Percentiles rank a stretch among this genome's conserved stretches.
Conservation (phyloP, 2,113 vertebrate genomes). For the Galeopterus variegatus region DNA sequence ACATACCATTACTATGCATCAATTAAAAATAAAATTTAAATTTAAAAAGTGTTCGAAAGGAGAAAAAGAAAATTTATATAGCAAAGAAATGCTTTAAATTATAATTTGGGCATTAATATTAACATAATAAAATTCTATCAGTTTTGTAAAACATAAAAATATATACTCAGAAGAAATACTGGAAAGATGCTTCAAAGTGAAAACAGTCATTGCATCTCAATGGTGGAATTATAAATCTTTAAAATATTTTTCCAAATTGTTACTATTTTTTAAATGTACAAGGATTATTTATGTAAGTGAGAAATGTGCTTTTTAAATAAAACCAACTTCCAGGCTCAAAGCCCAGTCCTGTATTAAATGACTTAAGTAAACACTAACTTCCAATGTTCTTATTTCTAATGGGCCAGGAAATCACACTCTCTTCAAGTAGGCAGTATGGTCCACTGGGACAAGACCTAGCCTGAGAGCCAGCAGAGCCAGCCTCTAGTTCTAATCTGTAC, state of each 20-base stretch:
- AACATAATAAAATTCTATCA: conserved; percentile 35
- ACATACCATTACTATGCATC: no score
- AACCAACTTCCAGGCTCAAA: conserved; percentile 12
- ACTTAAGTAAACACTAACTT: background rate
- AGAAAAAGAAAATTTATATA: background rate
- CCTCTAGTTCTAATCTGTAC: background rate
- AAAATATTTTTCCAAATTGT: background rate
- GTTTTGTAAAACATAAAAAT: conserved; percentile 36
- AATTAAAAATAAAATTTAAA: no score
- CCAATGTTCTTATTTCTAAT: background rate
- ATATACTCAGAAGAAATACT: background rate
- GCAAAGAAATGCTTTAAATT: background rate
- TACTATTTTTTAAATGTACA: conserved; percentile 27
- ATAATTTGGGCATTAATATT: background rate
- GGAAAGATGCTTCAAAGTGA: background rate
- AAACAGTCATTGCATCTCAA: background rate
- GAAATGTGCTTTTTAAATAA: conserved; percentile 18
- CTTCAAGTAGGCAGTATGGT: no score
- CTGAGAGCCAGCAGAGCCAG: background rate
- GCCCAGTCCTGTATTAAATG: background rate
- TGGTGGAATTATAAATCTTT: background rate
- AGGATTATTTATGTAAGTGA: background rate
- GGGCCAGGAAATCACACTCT: background rate
- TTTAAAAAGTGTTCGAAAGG: no score
- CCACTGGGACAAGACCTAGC: background rate